A percentile compares a stretch with the other conserved stretches of the same genome.
Evolutionary conservation across 2,797 vertebrate species (phyloP).

Genomic region (Kryptolebias ocellatus): DNA sequence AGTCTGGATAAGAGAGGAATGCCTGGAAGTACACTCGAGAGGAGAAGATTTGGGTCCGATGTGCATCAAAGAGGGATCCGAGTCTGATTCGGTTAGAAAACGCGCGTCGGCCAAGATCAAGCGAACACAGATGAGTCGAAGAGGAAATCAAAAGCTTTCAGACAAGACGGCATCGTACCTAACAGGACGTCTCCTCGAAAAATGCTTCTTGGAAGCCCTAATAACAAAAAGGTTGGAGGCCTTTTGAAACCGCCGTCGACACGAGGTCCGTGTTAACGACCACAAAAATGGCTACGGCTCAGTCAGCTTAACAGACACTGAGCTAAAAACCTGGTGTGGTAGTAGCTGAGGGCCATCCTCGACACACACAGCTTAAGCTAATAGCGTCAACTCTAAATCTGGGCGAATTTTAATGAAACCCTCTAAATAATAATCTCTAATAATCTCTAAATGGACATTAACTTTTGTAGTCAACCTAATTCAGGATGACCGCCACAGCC

Average conservation of each 20-base stretch:
- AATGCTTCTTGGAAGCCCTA: neutral
- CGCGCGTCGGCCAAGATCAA: slow-evolving; percentile 48
- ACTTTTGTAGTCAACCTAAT: no score
- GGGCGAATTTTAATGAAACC: no score
- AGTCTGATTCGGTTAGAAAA: slow-evolving; percentile 59
- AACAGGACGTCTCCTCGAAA: slow-evolving; percentile 19
- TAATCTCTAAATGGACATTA: no score
- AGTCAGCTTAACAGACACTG: no score
- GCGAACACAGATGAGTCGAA: slow-evolving; percentile 48
- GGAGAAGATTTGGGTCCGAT: slow-evolving; percentile 32
- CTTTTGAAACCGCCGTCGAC: no score
- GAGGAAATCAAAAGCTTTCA: slow-evolving; percentile 28
- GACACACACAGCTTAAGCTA: no score
- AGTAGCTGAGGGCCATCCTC: neutral
- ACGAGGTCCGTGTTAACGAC: no score
- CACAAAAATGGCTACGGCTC: neutral
- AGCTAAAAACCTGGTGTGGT: no score
- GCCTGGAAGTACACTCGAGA: slow-evolving; percentile 26
- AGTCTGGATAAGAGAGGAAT: slow-evolving; percentile 53
- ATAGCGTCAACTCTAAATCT: no score
- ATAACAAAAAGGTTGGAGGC: no score
- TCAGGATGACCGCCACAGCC: no score
- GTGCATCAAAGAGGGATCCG: slow-evolving; percentile 31
- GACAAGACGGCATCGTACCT: slow-evolving; percentile 47
- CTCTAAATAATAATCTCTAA: no score